Evolutionary conservation across 2,113 vertebrate species (phyloP), one percentile per base, ranked within the genome.

Genomic region (Mustela nigripes): DNA sequence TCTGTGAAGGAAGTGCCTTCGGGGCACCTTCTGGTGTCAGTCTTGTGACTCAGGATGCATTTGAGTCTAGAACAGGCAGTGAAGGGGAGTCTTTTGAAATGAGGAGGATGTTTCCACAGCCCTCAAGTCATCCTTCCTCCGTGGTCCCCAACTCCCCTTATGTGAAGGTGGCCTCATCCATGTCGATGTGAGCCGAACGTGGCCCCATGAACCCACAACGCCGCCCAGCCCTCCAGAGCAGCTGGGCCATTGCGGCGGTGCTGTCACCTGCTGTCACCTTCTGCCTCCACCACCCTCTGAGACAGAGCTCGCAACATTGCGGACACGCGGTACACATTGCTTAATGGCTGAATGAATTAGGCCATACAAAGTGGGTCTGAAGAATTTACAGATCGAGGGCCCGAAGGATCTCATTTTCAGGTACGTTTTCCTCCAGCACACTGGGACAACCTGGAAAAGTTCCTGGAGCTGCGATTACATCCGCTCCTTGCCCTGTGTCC

Each of bases 71-170:
- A 45, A 63, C 31, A 48, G 58, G 22, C 79, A 60, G 60, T 26
- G 50, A 15, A 5, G 15, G n/a, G 19, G 85, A 2, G 1, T 39
- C 21, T 0, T 53, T 31, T 39, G 67, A n/a, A 56, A 53, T 0
- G 1, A 42, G 74, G 39, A 45, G 33, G 19, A 2, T 21, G 50
- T n/a, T 67, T 48, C 42, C 1, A 0, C 1, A 8, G 36, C 18
- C 28, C 7, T 24, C 79, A 28, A n/a, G 50, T 14, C 76, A 2
- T 62, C 31, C 33, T 78, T 71, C 24, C 60, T 60, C 31, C 0
- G 0, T 28, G 65, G 74, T 19, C 42, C 22, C 42, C 7, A 3
- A 4, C 65, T 48, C 22, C 48, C 7, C 0, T 24, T 24, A 21
- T 3, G 21, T 8, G n/a, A 39, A 7, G 79, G 26, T 3, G 15